phyloP scores from a whole-genome alignment of 2,888 invertebrate species.

The Elmis aenea region DNA sequence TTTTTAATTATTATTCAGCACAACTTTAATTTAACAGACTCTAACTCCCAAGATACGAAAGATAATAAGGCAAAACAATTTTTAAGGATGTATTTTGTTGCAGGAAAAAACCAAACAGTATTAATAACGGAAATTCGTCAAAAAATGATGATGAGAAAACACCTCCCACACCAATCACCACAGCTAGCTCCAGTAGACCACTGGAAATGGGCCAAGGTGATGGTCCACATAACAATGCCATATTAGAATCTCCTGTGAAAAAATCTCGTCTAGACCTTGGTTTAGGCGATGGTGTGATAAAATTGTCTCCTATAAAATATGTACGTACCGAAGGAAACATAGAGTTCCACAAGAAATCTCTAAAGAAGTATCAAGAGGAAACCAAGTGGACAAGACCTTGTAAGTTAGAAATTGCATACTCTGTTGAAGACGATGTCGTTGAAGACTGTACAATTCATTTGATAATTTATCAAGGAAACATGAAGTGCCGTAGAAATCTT shows the following conservation, averaged over 20 bases:
- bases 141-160: constrained; percentile 22
- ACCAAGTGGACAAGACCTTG: constrained; percentile 58
- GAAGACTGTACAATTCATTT: constrained; percentile 58
- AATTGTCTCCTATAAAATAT: constrained; percentile 27
- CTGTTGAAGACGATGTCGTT: constrained; percentile 41
- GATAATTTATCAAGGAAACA: constrained; percentile 57
- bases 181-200: constrained; percentile 6
- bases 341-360: constrained; percentile 38
- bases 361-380: constrained; percentile 44
- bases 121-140: too few relatives aligned
- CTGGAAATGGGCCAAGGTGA: constrained; percentile 34
- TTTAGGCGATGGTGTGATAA: constrained; percentile 10
- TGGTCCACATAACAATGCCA: constrained; percentile 29
- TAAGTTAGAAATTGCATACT: constrained; percentile 60
- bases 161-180: constrained; percentile 15
- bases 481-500: constrained; percentile 56
- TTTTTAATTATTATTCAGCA: too few relatives aligned
- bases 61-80: too few relatives aligned
- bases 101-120: too few relatives aligned
- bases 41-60: too few relatives aligned
- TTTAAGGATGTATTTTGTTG: too few relatives aligned
- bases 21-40: too few relatives aligned
- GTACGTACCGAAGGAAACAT: constrained; percentile 34
- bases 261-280: constrained; percentile 28
- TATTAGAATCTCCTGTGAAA: constrained; percentile 35